Evolutionary conservation across 2,797 vertebrate genomes (phyloP).

Genomic region (Pseudotriccus pelzelni): DNA sequence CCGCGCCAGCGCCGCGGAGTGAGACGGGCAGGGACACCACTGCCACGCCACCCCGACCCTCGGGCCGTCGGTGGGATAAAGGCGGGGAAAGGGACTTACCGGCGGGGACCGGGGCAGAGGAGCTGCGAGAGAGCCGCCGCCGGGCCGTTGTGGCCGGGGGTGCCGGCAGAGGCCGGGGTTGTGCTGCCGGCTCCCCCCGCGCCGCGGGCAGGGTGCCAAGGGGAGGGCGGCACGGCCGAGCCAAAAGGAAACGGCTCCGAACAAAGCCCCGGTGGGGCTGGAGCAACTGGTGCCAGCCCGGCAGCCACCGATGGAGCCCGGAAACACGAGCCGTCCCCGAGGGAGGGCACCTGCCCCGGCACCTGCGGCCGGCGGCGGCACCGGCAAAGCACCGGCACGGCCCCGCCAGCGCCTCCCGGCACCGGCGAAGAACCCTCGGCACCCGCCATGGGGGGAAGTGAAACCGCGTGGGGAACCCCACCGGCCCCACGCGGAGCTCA

Average conservation of each 20-base stretch:
- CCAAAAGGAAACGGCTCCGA: slow-evolving; percentile 21
- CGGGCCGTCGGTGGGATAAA: not conserved
- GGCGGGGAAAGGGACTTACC: not conserved
- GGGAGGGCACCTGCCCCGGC: not conserved
- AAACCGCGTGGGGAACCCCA: not conserved
- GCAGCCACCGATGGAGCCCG: not conserved
- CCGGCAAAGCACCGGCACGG: no score
- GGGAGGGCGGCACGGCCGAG: not conserved
- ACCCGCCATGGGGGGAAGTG: not conserved
- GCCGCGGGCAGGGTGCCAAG: not conserved
- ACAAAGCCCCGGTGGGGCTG: slow-evolving; percentile 37
- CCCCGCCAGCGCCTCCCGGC: not conserved
- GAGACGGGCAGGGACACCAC: not conserved
- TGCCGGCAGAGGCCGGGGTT: not conserved
- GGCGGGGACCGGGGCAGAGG: not conserved
- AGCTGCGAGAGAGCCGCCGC: not conserved
- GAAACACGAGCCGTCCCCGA: not conserved
- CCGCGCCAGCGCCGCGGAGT: slow-evolving; percentile 8
- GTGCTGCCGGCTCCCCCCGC: not conserved
- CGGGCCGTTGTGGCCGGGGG: not conserved
- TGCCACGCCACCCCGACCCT: not conserved
- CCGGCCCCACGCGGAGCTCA: not conserved
- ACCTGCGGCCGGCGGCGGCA: not conserved
- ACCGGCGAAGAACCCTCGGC: not conserved
- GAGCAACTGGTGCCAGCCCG: slow-evolving; percentile 27